Conservation (phyloP, 2,797 vertebrate species). For the Phrynocephalus vlangalii region DNA sequence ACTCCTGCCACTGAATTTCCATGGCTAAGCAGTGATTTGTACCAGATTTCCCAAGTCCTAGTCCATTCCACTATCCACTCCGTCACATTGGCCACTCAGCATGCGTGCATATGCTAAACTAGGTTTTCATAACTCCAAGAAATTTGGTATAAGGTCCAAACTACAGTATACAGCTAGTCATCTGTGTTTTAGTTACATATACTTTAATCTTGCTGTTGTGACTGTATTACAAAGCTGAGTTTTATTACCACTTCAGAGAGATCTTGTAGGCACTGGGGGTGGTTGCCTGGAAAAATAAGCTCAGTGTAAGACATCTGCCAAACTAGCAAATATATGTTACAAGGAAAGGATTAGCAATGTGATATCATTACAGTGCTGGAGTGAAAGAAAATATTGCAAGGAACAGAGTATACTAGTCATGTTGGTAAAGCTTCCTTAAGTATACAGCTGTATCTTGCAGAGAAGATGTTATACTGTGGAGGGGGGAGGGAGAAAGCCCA, state of each 20-base stretch:
- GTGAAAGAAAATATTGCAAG: neutral
- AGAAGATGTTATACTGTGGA: neutral
- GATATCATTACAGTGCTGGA: neutral
- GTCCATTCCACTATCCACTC: no score
- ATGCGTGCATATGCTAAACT: neutral
- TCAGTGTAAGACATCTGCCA: neutral
- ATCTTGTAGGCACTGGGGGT: neutral
- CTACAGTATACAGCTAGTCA: accelerated
- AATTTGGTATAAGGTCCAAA: neutral
- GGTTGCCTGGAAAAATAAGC: neutral
- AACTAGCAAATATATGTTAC: neutral
- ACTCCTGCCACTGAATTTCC: no score
- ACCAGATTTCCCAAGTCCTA: no score
- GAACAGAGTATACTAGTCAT: neutral
- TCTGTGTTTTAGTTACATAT: neutral
- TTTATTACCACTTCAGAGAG: constrained; percentile 7
- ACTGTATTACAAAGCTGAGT: neutral
- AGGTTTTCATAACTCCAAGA: neutral
- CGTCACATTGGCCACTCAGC: no score
- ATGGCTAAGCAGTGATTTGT: no score
- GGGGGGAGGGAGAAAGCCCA: no score
- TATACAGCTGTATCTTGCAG: neutral
- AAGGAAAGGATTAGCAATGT: neutral
- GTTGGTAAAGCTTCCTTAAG: neutral
- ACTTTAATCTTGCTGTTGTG: neutral